Base-by-base conservation (phyloP, 2,113 vertebrate genomes). In the Poeciliopsis retropinna region DNA sequence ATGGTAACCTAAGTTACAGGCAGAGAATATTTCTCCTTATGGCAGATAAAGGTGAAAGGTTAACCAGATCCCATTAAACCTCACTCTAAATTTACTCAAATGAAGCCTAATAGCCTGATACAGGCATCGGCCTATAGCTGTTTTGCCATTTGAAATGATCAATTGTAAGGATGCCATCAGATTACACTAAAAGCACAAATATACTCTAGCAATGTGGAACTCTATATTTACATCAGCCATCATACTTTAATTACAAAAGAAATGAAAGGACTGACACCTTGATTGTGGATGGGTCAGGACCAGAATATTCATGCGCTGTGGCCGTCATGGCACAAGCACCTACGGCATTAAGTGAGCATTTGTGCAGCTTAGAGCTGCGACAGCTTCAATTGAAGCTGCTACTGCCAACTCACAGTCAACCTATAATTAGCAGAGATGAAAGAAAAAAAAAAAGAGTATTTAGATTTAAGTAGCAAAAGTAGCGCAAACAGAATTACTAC, bases 211-310 rank as follows among this genome's bases (percentile, higher is more conserved):
- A 63, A 19, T 63, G 29, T 39, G 2, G 2, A 31, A 5, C 29
- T 60, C 47, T 47, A 73, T 77, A 87, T 85, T 57, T 10, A 37
- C 47, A 83, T 82, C 80, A 78, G 31, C 61, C 63, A 68, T 73
- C 63, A 19, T 64, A 65, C 75, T 86, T 72, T 77, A 84, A 88
- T 86, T 86, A 85, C 22, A n/a, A 9, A 10, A n/a, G 51, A 37
- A 54, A 74, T 76, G 76, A 87, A 79, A 73, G 73, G 32, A 17
- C 65, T 17, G 87, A 76, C 82, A 75, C 64, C 4, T 1, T 83
- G 84, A 88, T 75, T 27, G 71, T 84, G 68, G 74, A 62, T 3
- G 10, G 70, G 29, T n/a, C n/a, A 28, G 65, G 76, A 64, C 57
- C 47, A 39, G 54, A 85, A 85, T 78, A 85, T 77, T 72, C 81